Conservation (phyloP, 2,113 vertebrate genomes). For the Tychaedon coryphoeus region DNA sequence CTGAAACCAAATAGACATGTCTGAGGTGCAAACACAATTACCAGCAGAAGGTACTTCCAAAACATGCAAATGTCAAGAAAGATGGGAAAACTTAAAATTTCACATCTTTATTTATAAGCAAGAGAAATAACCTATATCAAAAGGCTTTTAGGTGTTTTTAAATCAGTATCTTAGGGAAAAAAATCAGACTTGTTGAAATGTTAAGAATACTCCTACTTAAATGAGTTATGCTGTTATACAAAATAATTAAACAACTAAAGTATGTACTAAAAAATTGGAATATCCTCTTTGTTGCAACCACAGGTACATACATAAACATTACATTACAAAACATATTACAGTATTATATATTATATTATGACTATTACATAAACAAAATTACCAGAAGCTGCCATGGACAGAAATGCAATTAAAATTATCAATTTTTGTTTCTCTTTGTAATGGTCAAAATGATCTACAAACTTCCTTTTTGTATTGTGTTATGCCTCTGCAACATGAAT, state of each 20-base stretch:
- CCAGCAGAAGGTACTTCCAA: not conserved
- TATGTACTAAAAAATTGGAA: not conserved
- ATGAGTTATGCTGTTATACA: not conserved
- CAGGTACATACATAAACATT: not conserved
- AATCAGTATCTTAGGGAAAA: not conserved
- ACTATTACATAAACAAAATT: not conserved
- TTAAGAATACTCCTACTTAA: not conserved
- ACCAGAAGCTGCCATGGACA: not conserved
- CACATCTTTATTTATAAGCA: not conserved
- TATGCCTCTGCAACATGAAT: constrained; percentile 31
- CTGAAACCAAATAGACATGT: not conserved
- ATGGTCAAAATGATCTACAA: not conserved
- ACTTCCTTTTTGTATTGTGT: not conserved
- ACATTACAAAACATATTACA: too few species aligned
- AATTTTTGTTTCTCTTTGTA: not conserved
- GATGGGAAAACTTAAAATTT: not conserved
- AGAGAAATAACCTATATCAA: not conserved
- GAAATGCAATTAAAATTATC: not conserved
- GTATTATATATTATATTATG: too few species aligned
- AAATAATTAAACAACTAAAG: not conserved
- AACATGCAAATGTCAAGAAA: not conserved
- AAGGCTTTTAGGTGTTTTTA: not conserved
- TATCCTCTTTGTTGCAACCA: not conserved
- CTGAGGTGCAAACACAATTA: not conserved
- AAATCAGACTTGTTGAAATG: not conserved